phyloP scores from a whole-genome alignment of 2,888 invertebrate genomes.

The Pediacus dermestoides region DNA sequence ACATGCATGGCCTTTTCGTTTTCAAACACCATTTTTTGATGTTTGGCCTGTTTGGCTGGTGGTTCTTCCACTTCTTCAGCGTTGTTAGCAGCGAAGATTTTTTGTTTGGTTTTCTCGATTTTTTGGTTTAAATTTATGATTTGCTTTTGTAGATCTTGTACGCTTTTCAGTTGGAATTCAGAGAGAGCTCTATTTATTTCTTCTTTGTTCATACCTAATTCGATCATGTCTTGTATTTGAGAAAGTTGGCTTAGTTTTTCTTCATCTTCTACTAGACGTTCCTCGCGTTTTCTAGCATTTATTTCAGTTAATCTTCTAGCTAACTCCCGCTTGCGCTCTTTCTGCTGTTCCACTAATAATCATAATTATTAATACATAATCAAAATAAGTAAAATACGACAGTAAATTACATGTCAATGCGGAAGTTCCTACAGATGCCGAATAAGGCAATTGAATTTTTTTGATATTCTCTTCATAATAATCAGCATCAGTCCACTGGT shows the following conservation, averaged over 20 bases:
- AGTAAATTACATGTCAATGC: conserved; percentile 58
- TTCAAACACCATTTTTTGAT: conserved; percentile 46
- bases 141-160: conserved; percentile 75
- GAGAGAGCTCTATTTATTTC: conserved; percentile 59
- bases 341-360: conserved; percentile 69
- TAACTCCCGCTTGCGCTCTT: conserved; percentile 81
- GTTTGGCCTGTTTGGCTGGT: conserved; percentile 50
- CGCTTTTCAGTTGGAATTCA: conserved; percentile 70
- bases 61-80: conserved; percentile 56
- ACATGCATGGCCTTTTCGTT: conserved; percentile 44
- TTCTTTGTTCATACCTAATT: conserved; percentile 71
- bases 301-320: conserved; percentile 82
- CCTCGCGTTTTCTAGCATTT: conserved; percentile 83
- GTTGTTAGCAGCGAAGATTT: conserved; percentile 67
- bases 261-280: conserved; percentile 84
- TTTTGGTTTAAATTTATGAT: conserved; percentile 66
- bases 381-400: conserved; percentile 1
- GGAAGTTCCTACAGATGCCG: conserved; percentile 59
- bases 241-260: conserved; percentile 75
- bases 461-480: conserved; percentile 80
- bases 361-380: conserved; percentile 3
- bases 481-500: conserved; percentile 76
- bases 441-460: conserved; percentile 83
- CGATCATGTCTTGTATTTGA: conserved; percentile 71
- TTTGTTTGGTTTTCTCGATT: conserved; percentile 74